Percentiles rank a stretch among this genome's conserved stretches.
Evolutionary conservation across 1,140 invertebrate genomes (phyloP).

Genomic region (Scaptodrosophila lebanonensis): DNA sequence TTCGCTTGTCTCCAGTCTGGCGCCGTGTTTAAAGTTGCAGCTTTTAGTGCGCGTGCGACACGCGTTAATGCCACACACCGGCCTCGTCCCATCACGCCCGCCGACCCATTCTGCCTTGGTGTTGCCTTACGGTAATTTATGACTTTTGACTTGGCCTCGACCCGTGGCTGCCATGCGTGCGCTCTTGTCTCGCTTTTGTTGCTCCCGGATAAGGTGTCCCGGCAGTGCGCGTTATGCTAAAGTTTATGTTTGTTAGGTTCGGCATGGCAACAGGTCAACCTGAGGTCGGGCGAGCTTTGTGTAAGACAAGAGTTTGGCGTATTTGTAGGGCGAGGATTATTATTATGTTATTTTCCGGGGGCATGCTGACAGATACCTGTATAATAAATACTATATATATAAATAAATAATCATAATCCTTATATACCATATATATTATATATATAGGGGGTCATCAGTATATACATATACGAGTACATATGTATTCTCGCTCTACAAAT

Average conservation of each 20-base stretch:
- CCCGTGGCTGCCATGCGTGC: neutral
- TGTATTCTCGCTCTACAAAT: no score
- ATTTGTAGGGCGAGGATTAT: no score
- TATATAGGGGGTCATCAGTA: no score
- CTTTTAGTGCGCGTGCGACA: conserved; percentile 4
- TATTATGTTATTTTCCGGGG: no score
- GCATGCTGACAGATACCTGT: no score
- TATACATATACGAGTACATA: no score
- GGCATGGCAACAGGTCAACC: conserved; percentile 57
- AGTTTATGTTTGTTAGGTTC: conserved; percentile 40
- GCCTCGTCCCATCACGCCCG: no score
- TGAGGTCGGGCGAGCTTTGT: neutral
- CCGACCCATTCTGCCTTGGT: neutral
- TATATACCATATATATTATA: no score
- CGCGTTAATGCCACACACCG: conserved; percentile 19
- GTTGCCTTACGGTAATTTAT: conserved; percentile 36
- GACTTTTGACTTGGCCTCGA: conserved; percentile 32
- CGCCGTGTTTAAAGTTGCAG: conserved; percentile 22
- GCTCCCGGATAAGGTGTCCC: conserved; percentile 1
- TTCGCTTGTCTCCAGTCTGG: neutral
- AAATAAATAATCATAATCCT: no score
- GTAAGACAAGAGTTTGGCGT: no score
- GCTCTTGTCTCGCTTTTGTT: no score
- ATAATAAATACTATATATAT: no score
- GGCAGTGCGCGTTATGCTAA: conserved; percentile 33